Evolutionary conservation across 2,888 invertebrate species (phyloP).

Genomic region (Candidula unifasciata): DNA sequence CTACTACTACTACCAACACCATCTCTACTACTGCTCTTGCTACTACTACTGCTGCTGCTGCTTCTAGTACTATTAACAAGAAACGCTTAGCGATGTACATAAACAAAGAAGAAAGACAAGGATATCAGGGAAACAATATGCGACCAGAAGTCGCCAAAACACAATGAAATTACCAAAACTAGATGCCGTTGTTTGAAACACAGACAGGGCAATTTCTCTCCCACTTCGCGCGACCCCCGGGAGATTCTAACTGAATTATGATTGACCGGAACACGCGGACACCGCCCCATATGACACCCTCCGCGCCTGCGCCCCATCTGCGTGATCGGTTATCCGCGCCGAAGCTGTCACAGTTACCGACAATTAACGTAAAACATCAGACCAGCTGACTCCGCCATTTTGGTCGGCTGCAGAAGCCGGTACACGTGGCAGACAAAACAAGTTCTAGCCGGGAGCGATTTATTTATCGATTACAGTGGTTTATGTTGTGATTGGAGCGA

Average conservation of each 20-base stretch:
- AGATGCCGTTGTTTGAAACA: slow-evolving; percentile 27
- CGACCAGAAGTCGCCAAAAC: no score
- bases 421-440: slow-evolving; percentile 1
- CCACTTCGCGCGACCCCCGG: background rate
- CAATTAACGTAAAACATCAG: slow-evolving; percentile 38
- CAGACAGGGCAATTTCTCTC: slow-evolving; percentile 22
- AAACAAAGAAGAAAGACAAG: background rate
- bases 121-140: background rate
- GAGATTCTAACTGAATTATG: slow-evolving; percentile 44
- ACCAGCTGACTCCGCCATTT: background rate
- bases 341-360: slow-evolving; percentile 11
- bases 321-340: slow-evolving; percentile 31
- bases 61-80: no score
- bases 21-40: no score
- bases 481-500: background rate
- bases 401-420: background rate
- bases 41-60: no score
- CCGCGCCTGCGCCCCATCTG: slow-evolving; percentile 43
- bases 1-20: no score
- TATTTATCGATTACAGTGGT: slow-evolving; percentile 3
- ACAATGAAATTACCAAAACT: no score
- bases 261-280: slow-evolving; percentile 34
- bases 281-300: slow-evolving; percentile 38
- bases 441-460: background rate
- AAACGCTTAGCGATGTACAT: no score